These are phyloP conservation scores for Rosalia funebris DNA, from an alignment of 2,888 invertebrate species.

Conservation along the genomic window DNA sequence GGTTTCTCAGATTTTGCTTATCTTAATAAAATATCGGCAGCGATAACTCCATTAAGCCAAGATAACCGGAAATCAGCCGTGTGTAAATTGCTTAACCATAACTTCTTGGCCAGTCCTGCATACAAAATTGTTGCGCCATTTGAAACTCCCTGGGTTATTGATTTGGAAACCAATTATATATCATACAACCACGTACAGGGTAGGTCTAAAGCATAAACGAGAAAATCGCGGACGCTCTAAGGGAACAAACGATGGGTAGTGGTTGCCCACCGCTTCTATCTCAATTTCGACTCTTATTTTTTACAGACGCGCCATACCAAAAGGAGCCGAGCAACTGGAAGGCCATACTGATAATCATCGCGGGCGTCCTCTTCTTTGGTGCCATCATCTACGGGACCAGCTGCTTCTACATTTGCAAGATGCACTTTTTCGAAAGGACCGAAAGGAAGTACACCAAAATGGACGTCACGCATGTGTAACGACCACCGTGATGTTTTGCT, in stretches of 20 bases:
- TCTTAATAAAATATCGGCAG: not conserved
- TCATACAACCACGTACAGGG: too few species aligned
- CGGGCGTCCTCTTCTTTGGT: constrained; percentile 31
- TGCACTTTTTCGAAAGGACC: constrained; percentile 39
- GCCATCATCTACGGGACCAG: constrained; percentile 38
- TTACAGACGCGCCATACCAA: constrained; percentile 14
- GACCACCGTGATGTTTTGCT: not conserved
- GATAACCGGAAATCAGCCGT: not conserved
- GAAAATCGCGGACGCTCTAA: too few species aligned
- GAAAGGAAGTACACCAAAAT: constrained; percentile 42
- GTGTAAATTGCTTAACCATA: not conserved
- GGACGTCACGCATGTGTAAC: constrained; percentile 33
- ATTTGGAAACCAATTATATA: too few species aligned
- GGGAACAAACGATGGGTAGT: too few species aligned
- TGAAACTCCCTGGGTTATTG: too few species aligned
- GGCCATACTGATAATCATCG: constrained; percentile 33
- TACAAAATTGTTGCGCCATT: too few species aligned
- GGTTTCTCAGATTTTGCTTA: not conserved
- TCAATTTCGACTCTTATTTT: too few species aligned
- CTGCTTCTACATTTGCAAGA: constrained; percentile 38
- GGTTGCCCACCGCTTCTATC: too few species aligned
- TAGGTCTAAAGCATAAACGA: too few species aligned
- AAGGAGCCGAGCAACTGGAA: constrained; percentile 38
- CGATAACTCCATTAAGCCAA: not conserved
- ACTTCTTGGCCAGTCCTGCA: not conserved